Conservation (phyloP, 2,113 vertebrate species). For the Neogale vison region DNA sequence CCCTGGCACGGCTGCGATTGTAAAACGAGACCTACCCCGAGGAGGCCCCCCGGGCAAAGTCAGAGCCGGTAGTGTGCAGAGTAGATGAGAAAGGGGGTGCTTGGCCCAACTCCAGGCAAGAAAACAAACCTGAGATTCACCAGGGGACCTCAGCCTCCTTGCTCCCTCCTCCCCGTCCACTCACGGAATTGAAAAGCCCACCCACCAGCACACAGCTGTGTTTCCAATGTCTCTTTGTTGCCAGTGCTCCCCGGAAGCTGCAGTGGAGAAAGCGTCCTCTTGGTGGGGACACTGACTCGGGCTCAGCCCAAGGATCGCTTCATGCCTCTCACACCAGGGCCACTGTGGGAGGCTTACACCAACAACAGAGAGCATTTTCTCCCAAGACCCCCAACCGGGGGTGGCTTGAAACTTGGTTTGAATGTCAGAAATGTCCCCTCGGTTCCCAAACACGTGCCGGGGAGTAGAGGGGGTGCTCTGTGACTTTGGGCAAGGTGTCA, state of each 20-base stretch:
- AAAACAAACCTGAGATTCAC: background rate
- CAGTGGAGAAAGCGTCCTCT: background rate
- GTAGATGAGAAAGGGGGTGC: background rate
- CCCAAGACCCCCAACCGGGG: background rate
- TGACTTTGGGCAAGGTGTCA: background rate
- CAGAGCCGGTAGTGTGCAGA: background rate
- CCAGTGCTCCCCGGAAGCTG: background rate
- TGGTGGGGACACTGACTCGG: background rate
- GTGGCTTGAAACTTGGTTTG: background rate
- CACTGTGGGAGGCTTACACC: fast-evolving
- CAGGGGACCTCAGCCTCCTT: background rate
- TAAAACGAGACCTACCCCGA: fast-evolving
- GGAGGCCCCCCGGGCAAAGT: background rate
- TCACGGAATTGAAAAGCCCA: fast-evolving
- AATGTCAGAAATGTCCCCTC: background rate
- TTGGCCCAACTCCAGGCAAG: background rate
- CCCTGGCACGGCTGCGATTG: background rate
- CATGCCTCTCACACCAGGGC: fast-evolving
- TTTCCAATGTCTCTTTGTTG: background rate
- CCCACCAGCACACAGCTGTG: background rate
- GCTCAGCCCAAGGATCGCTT: background rate
- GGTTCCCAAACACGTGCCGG: fast-evolving
- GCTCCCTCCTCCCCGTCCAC: fast-evolving
- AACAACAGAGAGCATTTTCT: too few relatives aligned
- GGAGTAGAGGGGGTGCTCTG: too few relatives aligned